phyloP scores from a whole-genome alignment of 37 sponge, comb jelly and placozoan genomes.

The Crambe crambe region DNA sequence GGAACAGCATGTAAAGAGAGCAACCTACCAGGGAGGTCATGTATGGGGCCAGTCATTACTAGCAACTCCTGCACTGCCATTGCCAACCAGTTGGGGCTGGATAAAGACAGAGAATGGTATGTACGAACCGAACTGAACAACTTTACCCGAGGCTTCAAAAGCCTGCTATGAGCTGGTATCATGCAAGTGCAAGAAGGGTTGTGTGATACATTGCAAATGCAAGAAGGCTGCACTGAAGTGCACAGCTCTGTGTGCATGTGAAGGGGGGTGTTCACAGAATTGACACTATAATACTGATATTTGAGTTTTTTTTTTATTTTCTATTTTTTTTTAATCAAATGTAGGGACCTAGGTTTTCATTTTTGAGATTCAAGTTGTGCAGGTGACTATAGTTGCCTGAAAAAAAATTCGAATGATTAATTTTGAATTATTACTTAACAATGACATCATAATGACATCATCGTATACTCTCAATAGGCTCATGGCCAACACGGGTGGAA shows the following conservation, averaged over 20 bases:
- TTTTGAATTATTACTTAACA: too few species aligned
- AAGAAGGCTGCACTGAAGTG: neutral
- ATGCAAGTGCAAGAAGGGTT: conserved; percentile 1
- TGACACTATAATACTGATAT: too few species aligned
- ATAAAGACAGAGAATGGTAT: neutral
- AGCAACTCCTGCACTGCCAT: neutral
- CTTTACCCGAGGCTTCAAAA: neutral
- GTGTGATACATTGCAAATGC: neutral
- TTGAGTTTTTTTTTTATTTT: too few species aligned
- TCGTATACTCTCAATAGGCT: too few species aligned
- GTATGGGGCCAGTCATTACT: too few species aligned
- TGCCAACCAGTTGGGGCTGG: neutral
- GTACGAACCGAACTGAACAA: neutral
- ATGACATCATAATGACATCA: too few species aligned
- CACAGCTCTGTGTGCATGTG: neutral
- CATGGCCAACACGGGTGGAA: too few species aligned
- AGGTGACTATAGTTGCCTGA: neutral
- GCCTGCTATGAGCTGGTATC: neutral
- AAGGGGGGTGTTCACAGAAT: neutral
- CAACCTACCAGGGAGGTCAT: conserved; percentile 4
- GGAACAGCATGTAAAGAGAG: neutral
- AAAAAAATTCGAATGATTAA: too few species aligned
- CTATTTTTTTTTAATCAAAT: too few species aligned
- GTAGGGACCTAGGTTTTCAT: neutral
- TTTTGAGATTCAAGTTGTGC: neutral